A percentile compares a stretch with the other conserved stretches of the same genome.
phyloP scores from a whole-genome alignment of 2,888 invertebrate genomes.

The Protophormia terraenovae region DNA sequence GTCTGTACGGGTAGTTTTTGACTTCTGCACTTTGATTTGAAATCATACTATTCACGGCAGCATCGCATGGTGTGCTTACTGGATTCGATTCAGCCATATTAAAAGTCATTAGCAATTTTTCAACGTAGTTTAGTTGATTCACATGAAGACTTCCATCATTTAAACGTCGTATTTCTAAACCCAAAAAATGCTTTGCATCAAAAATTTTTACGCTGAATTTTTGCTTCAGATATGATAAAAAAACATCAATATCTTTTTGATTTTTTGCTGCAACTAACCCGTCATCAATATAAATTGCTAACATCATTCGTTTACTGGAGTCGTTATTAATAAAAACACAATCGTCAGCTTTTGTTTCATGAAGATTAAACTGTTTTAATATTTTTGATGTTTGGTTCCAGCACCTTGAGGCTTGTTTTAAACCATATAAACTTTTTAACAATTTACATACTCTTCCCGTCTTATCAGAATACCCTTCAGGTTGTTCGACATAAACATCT shows the following conservation, averaged over 20 bases:
- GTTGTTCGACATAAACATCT: conserved; percentile 63
- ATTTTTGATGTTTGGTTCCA: conserved; percentile 70
- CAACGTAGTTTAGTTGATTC: conserved; percentile 13
- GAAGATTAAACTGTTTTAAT: conserved; percentile 67
- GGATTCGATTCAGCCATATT: conserved; percentile 28
- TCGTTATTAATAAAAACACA: conserved; percentile 69
- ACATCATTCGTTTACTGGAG: conserved; percentile 33
- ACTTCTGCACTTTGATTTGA: conserved; percentile 29
- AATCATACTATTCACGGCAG: conserved; percentile 12
- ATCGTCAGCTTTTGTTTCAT: conserved; percentile 69
- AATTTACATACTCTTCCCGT: conserved; percentile 66
- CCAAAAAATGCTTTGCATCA: conserved; percentile 16
- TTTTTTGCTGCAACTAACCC: conserved; percentile 64
- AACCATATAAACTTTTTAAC: conserved; percentile 68
- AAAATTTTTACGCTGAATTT: conserved; percentile 54
- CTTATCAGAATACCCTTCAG: conserved; percentile 64
- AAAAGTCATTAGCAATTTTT: conserved; percentile 20
- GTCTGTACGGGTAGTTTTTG: conserved; percentile 24
- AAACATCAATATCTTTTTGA: conserved; percentile 30
- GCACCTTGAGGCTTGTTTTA: conserved; percentile 71
- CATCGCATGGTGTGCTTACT: conserved; percentile 23
- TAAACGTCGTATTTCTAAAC: conserved; percentile 30
- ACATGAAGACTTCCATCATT: conserved; percentile 36
- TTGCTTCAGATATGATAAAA: conserved; percentile 16
- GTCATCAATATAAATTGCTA: conserved; percentile 70